phyloP scores from a whole-genome alignment of 2,797 vertebrate genomes.

The Passerculus sandwichensis region DNA sequence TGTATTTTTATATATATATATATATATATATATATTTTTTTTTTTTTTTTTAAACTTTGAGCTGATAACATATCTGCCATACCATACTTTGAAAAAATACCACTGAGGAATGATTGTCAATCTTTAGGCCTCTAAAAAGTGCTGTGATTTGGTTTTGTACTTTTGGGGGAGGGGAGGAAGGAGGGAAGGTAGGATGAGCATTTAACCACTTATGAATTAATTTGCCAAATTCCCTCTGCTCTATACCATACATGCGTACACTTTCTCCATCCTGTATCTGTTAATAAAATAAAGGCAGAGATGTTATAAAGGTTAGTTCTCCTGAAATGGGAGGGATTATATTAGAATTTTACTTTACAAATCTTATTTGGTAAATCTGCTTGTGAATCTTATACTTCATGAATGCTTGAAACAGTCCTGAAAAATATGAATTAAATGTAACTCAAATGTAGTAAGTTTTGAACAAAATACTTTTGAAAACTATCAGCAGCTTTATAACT shows the following conservation, averaged over 20 bases:
- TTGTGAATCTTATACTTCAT: neutral
- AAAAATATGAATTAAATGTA: neutral
- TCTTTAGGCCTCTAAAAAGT: neutral
- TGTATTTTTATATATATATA: neutral
- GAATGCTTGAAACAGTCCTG: neutral
- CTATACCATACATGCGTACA: neutral
- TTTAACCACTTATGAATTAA: neutral
- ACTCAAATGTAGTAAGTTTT: neutral
- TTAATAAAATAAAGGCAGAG: neutral
- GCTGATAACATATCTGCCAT: neutral
- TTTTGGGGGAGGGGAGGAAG: neutral
- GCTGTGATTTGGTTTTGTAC: neutral
- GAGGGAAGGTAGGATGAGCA: neutral
- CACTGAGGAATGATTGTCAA: neutral
- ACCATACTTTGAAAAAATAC: neutral
- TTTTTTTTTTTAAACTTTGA: neutral
- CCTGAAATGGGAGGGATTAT: neutral
- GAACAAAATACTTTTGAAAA: neutral
- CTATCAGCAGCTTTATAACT: neutral
- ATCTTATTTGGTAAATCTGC: neutral
- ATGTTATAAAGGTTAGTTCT: neutral
- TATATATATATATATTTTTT: neutral
- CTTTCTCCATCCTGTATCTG: neutral
- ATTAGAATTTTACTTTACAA: neutral
- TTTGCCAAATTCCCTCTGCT: neutral